Conservation (phyloP, 2,113 vertebrate genomes). For the Gallinago media region DNA sequence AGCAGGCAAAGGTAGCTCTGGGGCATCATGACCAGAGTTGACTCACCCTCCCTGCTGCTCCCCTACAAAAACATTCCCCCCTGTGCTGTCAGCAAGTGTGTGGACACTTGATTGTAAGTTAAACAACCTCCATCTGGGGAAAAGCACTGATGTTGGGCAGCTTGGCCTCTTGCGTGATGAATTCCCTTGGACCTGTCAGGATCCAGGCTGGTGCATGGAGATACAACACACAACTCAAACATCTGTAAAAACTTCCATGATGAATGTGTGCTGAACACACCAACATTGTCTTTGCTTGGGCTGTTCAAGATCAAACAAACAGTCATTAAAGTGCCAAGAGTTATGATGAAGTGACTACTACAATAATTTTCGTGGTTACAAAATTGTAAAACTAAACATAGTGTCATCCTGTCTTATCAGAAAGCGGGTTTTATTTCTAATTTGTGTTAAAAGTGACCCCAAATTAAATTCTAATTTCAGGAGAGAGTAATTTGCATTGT, state of each 20-base stretch:
- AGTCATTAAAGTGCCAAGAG: background rate
- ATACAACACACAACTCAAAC: background rate
- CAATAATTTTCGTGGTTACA: background rate
- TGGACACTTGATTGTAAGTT: background rate
- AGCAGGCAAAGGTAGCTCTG: background rate
- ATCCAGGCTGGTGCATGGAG: background rate
- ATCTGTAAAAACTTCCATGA: background rate
- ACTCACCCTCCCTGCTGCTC: background rate
- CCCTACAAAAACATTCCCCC: background rate
- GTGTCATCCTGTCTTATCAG: background rate
- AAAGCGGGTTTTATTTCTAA: background rate
- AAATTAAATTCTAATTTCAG: background rate
- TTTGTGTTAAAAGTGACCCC: background rate
- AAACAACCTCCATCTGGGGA: accelerated
- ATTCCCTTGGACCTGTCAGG: background rate
- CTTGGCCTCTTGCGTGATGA: background rate
- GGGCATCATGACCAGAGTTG: background rate
- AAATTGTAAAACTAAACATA: background rate
- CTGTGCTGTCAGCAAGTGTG: background rate
- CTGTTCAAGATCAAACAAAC: background rate
- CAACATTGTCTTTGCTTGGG: background rate
- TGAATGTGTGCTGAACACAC: background rate
- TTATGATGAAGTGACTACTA: background rate
- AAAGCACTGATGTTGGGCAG: background rate
- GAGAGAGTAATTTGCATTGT: background rate